Evolutionary conservation across 2,888 invertebrate species (phyloP).

Genomic region (Pterostichus niger): DNA sequence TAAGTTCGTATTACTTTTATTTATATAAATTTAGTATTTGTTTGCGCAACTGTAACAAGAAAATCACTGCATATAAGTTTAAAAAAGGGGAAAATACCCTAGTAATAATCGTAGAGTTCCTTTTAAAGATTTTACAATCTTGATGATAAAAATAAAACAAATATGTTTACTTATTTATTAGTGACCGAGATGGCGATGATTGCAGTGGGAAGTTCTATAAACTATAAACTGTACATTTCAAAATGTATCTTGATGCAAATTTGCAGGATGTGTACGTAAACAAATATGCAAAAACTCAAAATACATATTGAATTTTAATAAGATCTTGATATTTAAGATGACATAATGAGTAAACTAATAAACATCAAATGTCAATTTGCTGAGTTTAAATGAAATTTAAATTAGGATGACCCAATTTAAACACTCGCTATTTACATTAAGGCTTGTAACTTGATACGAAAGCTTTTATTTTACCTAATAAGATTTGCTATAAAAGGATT

Average conservation of each 20-base stretch:
- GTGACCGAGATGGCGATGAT: background rate
- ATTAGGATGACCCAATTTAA: constrained; percentile 39
- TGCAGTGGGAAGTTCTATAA: background rate
- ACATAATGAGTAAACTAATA: constrained; percentile 48
- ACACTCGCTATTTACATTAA: constrained; percentile 10
- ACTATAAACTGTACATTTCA: background rate
- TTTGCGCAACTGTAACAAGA: too few relatives aligned
- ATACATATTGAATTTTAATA: constrained; percentile 20
- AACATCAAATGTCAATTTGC: constrained; percentile 40
- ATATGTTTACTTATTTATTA: background rate
- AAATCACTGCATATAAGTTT: too few relatives aligned
- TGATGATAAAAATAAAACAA: background rate
- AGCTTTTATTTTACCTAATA: background rate
- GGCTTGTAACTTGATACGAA: background rate
- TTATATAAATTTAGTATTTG: too few relatives aligned
- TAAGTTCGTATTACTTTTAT: too few relatives aligned
- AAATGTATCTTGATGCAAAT: constrained; percentile 9
- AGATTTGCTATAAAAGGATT: constrained; percentile 32
- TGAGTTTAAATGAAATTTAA: constrained; percentile 27
- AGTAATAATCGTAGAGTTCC: too few relatives aligned
- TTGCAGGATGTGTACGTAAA: constrained; percentile 29
- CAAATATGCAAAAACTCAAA: constrained; percentile 34
- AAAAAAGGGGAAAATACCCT: too few relatives aligned
- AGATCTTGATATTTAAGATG: constrained; percentile 44
- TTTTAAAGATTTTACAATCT: background rate